Evolutionary conservation across 2,888 invertebrate species (phyloP).

Genomic region (Oeneis ivallda): DNA sequence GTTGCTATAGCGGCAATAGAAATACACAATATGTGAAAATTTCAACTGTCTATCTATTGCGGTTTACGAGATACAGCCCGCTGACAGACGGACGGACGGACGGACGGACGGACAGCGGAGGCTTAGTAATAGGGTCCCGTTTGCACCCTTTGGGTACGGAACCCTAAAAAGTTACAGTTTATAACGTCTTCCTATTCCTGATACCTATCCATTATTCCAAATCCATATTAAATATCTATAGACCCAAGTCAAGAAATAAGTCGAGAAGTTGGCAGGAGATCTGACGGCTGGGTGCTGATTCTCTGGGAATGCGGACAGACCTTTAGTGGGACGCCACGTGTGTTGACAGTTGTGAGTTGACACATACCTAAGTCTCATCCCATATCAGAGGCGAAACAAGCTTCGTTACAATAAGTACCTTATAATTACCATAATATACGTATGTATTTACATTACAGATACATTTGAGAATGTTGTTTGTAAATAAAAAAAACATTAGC

Average conservation of each 20-base stretch:
- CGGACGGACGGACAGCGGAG: too few relatives aligned
- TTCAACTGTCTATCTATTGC: too few relatives aligned
- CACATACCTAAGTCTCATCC: slow-evolving; percentile 8
- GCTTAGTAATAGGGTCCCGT: too few relatives aligned
- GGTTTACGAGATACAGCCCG: too few relatives aligned
- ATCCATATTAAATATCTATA: neutral
- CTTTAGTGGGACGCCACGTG: slow-evolving; percentile 18
- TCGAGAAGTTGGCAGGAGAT: slow-evolving; percentile 20
- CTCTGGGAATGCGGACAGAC: slow-evolving; percentile 19
- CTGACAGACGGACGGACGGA: too few relatives aligned
- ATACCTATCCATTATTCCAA: too few relatives aligned
- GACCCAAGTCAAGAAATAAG: slow-evolving; percentile 1
- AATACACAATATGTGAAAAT: too few relatives aligned
- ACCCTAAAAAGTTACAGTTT: too few relatives aligned
- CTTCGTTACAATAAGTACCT: neutral
- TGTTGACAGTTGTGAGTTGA: too few relatives aligned
- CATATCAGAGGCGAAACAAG: slow-evolving; percentile 1
- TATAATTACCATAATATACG: neutral
- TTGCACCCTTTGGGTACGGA: too few relatives aligned
- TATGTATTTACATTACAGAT: neutral
- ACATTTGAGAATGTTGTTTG: neutral
- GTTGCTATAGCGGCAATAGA: too few relatives aligned
- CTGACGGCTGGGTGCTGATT: slow-evolving; percentile 13
- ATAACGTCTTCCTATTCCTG: too few relatives aligned
- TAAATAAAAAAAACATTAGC: slow-evolving; percentile 12